These are phyloP conservation scores for Distichodus sexfasciatus DNA, from an alignment of 2,797 vertebrate genomes.

Conservation along the genomic window DNA sequence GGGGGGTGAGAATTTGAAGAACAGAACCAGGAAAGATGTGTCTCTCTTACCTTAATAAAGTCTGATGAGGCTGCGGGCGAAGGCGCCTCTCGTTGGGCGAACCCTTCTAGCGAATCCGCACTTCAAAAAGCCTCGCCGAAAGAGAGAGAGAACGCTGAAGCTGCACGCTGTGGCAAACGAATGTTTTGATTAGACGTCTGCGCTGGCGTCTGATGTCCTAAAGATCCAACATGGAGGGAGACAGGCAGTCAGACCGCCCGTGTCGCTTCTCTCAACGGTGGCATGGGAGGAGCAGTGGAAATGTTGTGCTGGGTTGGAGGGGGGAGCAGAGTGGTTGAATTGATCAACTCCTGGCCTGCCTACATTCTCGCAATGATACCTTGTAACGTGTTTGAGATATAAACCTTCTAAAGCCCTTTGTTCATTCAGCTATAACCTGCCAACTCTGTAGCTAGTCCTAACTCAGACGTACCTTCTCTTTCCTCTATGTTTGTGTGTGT, in stretches of 20 bases:
- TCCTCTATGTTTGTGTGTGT: conserved; percentile 46
- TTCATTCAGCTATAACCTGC: conserved; percentile 62
- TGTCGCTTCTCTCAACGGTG: conserved; percentile 33
- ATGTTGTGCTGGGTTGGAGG: conserved; percentile 40
- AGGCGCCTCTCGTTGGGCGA: conserved; percentile 53
- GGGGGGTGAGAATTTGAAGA: not conserved
- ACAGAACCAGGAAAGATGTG: conserved; percentile 26
- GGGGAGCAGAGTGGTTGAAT: conserved; percentile 32
- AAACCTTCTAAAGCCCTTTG: conserved; percentile 51
- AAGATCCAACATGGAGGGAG: conserved; percentile 51
- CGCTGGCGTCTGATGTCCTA: conserved; percentile 55
- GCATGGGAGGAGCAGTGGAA: conserved; percentile 48
- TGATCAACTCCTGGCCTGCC: conserved; percentile 43
- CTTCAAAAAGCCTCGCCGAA: conserved; percentile 51
- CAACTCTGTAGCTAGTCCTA: conserved; percentile 53
- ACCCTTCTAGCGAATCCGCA: conserved; percentile 40
- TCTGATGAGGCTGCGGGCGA: conserved; percentile 37
- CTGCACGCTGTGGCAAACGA: conserved; percentile 58
- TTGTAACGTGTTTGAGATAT: conserved; percentile 61
- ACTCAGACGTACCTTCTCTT: conserved; percentile 45
- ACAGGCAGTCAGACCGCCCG: conserved; percentile 45
- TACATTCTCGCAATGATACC: conserved; percentile 58
- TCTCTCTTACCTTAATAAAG: conserved; percentile 42
- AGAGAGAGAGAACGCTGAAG: conserved; percentile 57
- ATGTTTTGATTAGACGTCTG: conserved; percentile 63